Evolutionary conservation across 2,888 invertebrate genomes (phyloP).

Genomic region (Erebia aethiops): DNA sequence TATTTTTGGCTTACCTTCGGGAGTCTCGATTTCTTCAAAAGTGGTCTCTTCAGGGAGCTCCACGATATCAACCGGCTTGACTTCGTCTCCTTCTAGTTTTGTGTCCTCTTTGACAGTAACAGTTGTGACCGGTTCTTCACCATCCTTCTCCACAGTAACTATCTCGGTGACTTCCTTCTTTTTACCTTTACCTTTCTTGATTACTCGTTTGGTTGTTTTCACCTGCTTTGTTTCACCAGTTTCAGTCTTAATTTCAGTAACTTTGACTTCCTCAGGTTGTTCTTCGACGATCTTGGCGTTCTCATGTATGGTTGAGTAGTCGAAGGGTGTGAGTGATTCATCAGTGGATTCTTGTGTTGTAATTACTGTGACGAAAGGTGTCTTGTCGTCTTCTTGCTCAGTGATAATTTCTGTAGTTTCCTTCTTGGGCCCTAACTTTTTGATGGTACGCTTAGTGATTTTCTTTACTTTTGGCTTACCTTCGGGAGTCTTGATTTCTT

Average conservation of each 20-base stretch:
- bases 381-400: background rate
- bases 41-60: constrained; percentile 43
- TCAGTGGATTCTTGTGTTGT: constrained; percentile 18
- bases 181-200: constrained; percentile 45
- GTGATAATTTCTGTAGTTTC: constrained; percentile 2
- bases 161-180: constrained; percentile 46
- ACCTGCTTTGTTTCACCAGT: constrained; percentile 42
- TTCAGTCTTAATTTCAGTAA: background rate
- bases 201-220: constrained; percentile 53
- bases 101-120: constrained; percentile 35
- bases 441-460: background rate
- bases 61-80: constrained; percentile 24
- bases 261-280: background rate
- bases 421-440: background rate
- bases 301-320: background rate
- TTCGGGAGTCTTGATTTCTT: background rate
- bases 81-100: constrained; percentile 42
- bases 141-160: constrained; percentile 32
- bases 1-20: background rate
- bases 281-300: background rate
- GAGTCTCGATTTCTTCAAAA: background rate
- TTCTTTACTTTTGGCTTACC: background rate
- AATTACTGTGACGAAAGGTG: background rate
- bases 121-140: background rate
- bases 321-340: background rate